These are phyloP conservation scores for Eupsilia transversa DNA, from an alignment of 2,888 invertebrate genomes.

Conservation along the genomic window DNA sequence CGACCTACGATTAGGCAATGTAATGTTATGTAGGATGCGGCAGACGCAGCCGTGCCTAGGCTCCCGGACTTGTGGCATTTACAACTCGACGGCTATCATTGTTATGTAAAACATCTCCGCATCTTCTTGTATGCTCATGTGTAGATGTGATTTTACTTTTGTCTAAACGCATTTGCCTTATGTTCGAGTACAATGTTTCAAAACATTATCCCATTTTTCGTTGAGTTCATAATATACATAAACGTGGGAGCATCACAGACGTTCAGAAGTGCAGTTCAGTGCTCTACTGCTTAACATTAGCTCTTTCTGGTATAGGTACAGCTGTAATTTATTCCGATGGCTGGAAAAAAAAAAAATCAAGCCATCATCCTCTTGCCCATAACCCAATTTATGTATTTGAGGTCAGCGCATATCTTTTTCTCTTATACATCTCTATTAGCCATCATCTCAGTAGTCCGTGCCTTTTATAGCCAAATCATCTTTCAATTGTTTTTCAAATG, in stretches of 20 bases:
- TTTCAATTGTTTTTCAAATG: neutral
- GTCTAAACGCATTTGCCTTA: conserved; percentile 7
- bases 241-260: neutral
- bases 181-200: neutral
- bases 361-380: neutral
- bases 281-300: neutral
- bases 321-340: neutral
- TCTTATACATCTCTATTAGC: neutral
- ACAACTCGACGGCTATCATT: conserved; percentile 35
- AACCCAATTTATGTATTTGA: neutral
- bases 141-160: conserved; percentile 2
- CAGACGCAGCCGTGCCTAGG: conserved; percentile 57
- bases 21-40: conserved; percentile 82
- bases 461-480: neutral
- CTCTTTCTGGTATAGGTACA: neutral
- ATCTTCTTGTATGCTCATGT: conserved; percentile 31
- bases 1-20: conserved; percentile 86
- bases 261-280: neutral
- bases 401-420: neutral
- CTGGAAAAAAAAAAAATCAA: neutral
- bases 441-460: neutral
- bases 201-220: neutral
- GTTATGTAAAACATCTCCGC: conserved; percentile 61
- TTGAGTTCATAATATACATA: neutral
- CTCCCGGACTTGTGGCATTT: conserved; percentile 42